Evolutionary conservation across 2,888 invertebrate genomes (phyloP).

Genomic region (Acanthoscelides obtectus): DNA sequence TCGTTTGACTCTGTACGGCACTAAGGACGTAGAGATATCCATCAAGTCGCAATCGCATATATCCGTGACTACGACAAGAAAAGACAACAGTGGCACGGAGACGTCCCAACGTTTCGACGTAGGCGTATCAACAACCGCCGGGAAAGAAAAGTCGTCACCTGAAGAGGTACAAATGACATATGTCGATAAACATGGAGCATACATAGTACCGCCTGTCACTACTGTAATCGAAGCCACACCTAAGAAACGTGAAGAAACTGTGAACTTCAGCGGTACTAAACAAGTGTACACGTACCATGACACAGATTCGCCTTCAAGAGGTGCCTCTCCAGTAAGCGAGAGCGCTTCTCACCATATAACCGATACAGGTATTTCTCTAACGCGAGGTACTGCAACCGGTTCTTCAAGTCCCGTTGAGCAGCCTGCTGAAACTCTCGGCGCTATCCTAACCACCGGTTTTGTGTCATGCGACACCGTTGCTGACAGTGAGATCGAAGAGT

Average conservation of each 20-base stretch:
- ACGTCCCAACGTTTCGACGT: constrained; percentile 49
- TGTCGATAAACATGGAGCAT: constrained; percentile 37
- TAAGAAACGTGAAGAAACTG: constrained; percentile 49
- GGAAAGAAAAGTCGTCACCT: constrained; percentile 37
- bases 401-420: constrained; percentile 46
- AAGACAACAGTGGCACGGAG: constrained; percentile 46
- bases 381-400: constrained; percentile 49
- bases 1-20: constrained; percentile 50
- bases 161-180: constrained; percentile 27
- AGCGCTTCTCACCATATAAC: constrained; percentile 52
- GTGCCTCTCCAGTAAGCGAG: constrained; percentile 47
- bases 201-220: constrained; percentile 43
- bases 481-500: constrained; percentile 46
- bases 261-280: constrained; percentile 51
- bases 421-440: constrained; percentile 40
- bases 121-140: constrained; percentile 46
- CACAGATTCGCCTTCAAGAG: constrained; percentile 27
- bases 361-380: constrained; percentile 54
- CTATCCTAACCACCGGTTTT: constrained; percentile 45
- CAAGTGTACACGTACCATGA: constrained; percentile 50
- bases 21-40: constrained; percentile 53
- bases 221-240: constrained; percentile 31
- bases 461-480: constrained; percentile 47
- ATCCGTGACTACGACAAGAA: constrained; percentile 46
- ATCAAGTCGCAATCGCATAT: constrained; percentile 53